phyloP scores from a whole-genome alignment of 2,113 vertebrate genomes.

The Phoenicopterus ruber region DNA sequence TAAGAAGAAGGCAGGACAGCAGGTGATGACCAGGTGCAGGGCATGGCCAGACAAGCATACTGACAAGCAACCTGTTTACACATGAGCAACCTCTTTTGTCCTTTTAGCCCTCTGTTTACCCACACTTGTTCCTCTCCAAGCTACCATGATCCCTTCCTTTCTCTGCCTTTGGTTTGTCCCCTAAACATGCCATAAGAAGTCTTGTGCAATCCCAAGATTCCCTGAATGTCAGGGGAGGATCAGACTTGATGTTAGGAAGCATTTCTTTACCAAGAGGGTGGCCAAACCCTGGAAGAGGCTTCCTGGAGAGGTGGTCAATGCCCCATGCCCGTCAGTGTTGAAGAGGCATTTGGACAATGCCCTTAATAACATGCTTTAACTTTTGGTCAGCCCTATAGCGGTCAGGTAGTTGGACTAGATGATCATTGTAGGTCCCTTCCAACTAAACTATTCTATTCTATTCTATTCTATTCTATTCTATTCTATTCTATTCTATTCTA shows the following conservation, averaged over 20 bases:
- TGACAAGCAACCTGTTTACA: background rate
- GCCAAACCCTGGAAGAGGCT: background rate
- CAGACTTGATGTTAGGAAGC: background rate
- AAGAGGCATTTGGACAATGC: background rate
- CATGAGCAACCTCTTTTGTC: background rate
- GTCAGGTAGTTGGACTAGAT: background rate
- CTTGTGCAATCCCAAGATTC: background rate
- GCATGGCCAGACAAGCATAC: background rate
- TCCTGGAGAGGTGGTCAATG: too few relatives aligned
- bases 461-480: background rate
- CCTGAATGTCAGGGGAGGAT: background rate
- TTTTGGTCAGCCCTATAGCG: background rate
- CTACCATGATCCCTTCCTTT: background rate
- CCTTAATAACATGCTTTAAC: background rate
- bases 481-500: background rate
- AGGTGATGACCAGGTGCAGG: background rate
- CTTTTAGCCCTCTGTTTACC: background rate
- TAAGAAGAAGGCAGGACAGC: background rate
- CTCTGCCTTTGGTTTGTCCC: background rate
- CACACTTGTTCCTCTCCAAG: background rate
- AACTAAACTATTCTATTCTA: background rate
- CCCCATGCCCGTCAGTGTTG: background rate
- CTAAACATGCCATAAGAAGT: background rate
- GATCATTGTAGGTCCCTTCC: background rate
- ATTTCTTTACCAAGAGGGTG: background rate